These are phyloP conservation scores for Manis crassicaudata DNA, from an alignment of 2,797 vertebrate species.

Conservation along the genomic window DNA sequence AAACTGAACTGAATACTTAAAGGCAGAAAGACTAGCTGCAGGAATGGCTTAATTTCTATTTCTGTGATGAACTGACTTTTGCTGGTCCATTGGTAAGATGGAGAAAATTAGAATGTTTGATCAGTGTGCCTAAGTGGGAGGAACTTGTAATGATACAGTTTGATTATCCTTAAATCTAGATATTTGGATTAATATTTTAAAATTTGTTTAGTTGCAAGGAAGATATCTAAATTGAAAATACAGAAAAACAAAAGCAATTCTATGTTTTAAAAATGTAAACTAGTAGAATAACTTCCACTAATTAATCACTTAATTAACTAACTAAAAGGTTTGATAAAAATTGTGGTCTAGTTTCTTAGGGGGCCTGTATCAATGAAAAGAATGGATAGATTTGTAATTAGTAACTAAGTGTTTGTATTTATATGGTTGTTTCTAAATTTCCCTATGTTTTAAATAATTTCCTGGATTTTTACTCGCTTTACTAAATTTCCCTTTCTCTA, in stretches of 20 bases:
- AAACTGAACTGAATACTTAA: background rate
- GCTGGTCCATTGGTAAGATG: background rate
- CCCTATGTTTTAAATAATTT: constrained; percentile 29
- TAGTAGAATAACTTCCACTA: background rate
- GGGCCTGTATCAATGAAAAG: background rate
- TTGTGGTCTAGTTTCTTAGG: constrained; percentile 12
- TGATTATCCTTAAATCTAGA: background rate
- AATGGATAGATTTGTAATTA: background rate
- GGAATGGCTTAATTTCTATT: background rate
- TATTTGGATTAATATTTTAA: background rate
- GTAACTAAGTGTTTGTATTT: constrained; percentile 11
- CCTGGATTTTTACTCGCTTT: background rate
- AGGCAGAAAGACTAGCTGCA: background rate
- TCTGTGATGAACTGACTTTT: background rate
- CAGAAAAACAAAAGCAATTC: background rate
- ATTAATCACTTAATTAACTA: background rate
- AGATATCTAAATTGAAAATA: background rate
- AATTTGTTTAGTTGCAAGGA: background rate
- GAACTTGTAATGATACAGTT: background rate
- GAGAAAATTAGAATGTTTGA: background rate
- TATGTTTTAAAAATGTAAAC: background rate
- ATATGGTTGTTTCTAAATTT: constrained; percentile 9
- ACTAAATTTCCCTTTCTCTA: constrained; percentile 16
- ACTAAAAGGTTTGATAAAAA: background rate
- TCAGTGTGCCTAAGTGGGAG: background rate